Percentiles rank a stretch among this genome's conserved stretches.
phyloP scores from a whole-genome alignment of 2,797 vertebrate species.

The Cryptoblepharus egeriae region DNA sequence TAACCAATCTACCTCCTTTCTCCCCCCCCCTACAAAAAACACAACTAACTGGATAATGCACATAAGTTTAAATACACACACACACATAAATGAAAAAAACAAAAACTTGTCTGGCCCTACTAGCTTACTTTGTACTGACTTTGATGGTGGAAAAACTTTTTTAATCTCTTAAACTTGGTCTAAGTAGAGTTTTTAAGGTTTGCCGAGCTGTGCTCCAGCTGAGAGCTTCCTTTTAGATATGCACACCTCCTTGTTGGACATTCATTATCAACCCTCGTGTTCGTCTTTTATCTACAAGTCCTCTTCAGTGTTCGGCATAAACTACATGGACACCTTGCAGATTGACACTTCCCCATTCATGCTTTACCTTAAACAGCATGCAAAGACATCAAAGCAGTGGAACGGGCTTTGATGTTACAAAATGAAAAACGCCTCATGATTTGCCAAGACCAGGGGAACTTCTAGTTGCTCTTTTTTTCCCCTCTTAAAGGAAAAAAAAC shows the following conservation, averaged over 20 bases:
- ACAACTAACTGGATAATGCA: conserved; percentile 3
- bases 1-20: no score
- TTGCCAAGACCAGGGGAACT: conserved; percentile 92
- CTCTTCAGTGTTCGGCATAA: conserved; percentile 94
- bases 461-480: conserved; percentile 72
- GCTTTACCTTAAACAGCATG: conserved; percentile 99
- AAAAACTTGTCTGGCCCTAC: conserved; percentile 40
- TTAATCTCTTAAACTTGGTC: conserved; percentile 74
- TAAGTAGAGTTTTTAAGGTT: conserved; percentile 75
- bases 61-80: not conserved
- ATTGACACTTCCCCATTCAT: conserved; percentile 98
- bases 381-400: conserved; percentile 93
- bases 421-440: conserved; percentile 96
- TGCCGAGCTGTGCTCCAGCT: conserved; percentile 75
- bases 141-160: conserved; percentile 24
- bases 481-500: conserved; percentile 68
- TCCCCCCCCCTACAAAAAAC: not conserved
- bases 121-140: conserved; percentile 3
- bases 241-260: conserved; percentile 90
- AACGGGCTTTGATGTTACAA: conserved; percentile 93
- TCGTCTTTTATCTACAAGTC: conserved; percentile 95
- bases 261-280: conserved; percentile 96
- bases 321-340: conserved; percentile 98
- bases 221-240: conserved; percentile 79
- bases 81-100: conserved; percentile 22